These are phyloP conservation scores for Laterallus jamaicensis DNA, from an alignment of 2,113 vertebrate species.

Conservation along the genomic window DNA sequence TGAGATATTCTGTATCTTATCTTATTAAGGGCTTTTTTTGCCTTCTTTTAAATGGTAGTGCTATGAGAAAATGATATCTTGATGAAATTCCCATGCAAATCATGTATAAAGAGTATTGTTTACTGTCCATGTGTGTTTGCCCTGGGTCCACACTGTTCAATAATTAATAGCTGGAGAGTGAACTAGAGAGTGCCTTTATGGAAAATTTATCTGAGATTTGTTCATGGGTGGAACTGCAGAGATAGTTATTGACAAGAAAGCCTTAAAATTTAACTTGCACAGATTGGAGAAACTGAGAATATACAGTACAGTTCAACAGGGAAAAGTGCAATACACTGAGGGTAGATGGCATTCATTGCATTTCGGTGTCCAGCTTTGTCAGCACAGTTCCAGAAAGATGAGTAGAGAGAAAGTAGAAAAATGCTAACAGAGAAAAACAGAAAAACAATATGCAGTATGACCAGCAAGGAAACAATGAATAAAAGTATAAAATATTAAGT, in stretches of 20 bases:
- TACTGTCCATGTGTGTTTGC: not conserved
- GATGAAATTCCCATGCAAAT: not conserved
- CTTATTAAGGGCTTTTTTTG: not conserved
- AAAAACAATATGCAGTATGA: not conserved
- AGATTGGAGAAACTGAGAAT: not conserved
- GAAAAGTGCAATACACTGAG: not conserved
- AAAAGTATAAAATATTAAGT: not conserved
- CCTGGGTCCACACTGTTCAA: not conserved
- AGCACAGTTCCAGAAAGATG: not conserved
- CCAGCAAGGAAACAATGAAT: not conserved
- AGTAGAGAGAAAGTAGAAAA: not conserved
- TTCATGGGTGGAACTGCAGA: not conserved
- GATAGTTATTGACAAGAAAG: not conserved
- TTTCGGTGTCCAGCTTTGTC: not conserved
- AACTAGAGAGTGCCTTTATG: not conserved
- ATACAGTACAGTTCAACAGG: not conserved
- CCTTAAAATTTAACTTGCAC: not conserved
- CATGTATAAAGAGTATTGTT: not conserved
- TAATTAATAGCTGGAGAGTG: not conserved
- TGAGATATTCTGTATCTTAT: not conserved
- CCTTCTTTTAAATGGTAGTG: not conserved
- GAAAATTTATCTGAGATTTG: not conserved
- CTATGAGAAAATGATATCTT: not conserved
- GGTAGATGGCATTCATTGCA: not conserved
- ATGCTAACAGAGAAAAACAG: not conserved